phyloP scores from a whole-genome alignment of 2,113 vertebrate species.

The Lagenorhynchus albirostris region DNA sequence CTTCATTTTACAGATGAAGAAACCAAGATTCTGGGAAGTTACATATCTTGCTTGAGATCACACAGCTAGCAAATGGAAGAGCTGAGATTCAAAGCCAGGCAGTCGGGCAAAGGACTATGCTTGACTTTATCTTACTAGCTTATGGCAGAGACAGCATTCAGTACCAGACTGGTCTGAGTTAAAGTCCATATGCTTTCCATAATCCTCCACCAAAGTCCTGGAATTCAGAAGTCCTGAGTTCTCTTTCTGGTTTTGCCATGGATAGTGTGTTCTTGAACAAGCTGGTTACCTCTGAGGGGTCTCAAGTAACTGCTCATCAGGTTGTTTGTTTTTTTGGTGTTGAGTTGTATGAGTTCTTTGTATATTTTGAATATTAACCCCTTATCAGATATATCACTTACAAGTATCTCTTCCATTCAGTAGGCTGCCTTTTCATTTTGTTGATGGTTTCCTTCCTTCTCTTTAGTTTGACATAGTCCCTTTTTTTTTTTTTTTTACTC shows the following conservation, averaged over 20 bases:
- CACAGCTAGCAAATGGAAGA: background rate
- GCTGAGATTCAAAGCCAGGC: background rate
- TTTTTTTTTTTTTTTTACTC: background rate
- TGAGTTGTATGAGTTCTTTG: background rate
- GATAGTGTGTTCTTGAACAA: background rate
- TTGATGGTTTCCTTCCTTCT: background rate
- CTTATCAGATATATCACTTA: background rate
- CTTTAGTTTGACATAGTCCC: background rate
- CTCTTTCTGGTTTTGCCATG: background rate
- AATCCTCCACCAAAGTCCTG: background rate
- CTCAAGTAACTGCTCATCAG: background rate
- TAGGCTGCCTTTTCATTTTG: background rate
- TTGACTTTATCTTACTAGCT: background rate
- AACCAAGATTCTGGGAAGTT: background rate
- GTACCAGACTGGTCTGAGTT: background rate
- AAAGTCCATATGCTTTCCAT: background rate
- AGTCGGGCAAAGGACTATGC: background rate
- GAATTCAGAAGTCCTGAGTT: background rate
- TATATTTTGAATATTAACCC: background rate
- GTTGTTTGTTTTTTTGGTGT: background rate
- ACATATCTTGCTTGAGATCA: background rate
- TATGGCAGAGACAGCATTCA: background rate
- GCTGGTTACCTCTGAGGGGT: background rate
- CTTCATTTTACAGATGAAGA: background rate
- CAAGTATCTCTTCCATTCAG: background rate